These are phyloP conservation scores for Archaeoteleia sp. DNA, from an alignment of 2,888 invertebrate species.

Conservation along the genomic window DNA sequence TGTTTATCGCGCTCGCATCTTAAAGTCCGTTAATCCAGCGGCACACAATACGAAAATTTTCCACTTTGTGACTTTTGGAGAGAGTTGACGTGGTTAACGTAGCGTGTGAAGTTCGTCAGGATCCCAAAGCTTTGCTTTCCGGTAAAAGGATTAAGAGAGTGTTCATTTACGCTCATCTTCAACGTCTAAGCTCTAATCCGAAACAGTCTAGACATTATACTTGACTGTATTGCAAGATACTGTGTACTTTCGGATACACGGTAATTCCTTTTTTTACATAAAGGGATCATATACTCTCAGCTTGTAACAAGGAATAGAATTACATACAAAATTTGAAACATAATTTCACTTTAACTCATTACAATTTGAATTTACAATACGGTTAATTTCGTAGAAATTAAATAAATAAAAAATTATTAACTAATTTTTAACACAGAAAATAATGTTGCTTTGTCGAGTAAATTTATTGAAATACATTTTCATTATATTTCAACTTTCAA, in stretches of 20 bases:
- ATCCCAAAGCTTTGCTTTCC: conserved; percentile 25
- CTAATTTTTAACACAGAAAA: too few species aligned
- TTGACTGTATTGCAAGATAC: background rate
- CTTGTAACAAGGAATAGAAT: too few species aligned
- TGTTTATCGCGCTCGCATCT: conserved; percentile 24
- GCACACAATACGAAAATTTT: conserved; percentile 34
- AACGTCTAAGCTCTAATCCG: conserved; percentile 40
- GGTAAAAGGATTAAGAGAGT: conserved; percentile 30
- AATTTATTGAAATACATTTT: too few species aligned
- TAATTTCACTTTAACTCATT: too few species aligned
- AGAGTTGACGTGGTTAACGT: conserved; percentile 50
- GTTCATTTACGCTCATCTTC: conserved; percentile 37
- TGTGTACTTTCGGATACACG: too few species aligned
- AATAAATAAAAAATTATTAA: too few species aligned
- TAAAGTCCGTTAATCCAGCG: conserved; percentile 30
- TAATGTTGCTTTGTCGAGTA: too few species aligned
- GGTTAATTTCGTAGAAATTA: too few species aligned
- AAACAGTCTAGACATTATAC: conserved; percentile 19
- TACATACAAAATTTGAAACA: too few species aligned
- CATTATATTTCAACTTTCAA: too few species aligned
- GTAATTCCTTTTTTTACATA: background rate
- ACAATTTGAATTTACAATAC: too few species aligned
- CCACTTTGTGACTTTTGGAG: conserved; percentile 36
- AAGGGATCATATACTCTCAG: background rate
- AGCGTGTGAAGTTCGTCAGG: conserved; percentile 47